Conservation (phyloP, 2,113 vertebrate genomes). For the Paramormyrops kingsleyae region DNA sequence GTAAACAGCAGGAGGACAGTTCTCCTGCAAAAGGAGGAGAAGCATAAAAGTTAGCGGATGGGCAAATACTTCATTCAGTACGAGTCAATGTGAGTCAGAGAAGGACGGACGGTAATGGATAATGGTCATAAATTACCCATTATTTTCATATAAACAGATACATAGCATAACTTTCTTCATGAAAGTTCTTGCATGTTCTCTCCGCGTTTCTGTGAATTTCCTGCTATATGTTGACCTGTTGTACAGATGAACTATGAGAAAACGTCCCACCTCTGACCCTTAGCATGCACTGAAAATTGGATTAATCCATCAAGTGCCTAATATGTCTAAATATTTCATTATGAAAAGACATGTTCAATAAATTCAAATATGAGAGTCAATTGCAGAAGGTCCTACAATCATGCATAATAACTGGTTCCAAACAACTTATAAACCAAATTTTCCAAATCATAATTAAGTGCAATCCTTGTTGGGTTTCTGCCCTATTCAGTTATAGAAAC, state of each 20-base stretch:
- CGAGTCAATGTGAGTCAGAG: not conserved
- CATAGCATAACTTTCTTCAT: not conserved
- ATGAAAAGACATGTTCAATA: not conserved
- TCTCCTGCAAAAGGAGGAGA: conserved; percentile 66
- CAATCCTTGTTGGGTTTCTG: not conserved
- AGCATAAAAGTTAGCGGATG: conserved; percentile 11
- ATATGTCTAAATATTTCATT: not conserved
- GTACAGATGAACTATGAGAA: not conserved
- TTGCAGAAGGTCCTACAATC: not conserved
- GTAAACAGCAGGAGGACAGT: conserved; percentile 73
- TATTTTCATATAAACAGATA: not conserved
- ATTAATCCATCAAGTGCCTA: not conserved
- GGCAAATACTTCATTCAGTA: conserved; percentile 19
- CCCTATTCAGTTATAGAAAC: not conserved
- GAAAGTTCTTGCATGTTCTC: not conserved
- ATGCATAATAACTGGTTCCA: not conserved
- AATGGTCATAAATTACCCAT: not conserved
- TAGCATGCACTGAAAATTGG: not conserved
- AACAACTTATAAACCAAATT: not conserved
- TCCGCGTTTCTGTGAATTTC: not conserved
- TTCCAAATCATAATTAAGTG: not conserved
- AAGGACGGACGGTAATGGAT: not conserved
- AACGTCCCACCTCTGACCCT: not conserved
- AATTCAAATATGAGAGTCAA: not conserved
- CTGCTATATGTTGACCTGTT: not conserved